Conservation (phyloP, 2,888 invertebrate genomes). For the Diogma glabrata region DNA sequence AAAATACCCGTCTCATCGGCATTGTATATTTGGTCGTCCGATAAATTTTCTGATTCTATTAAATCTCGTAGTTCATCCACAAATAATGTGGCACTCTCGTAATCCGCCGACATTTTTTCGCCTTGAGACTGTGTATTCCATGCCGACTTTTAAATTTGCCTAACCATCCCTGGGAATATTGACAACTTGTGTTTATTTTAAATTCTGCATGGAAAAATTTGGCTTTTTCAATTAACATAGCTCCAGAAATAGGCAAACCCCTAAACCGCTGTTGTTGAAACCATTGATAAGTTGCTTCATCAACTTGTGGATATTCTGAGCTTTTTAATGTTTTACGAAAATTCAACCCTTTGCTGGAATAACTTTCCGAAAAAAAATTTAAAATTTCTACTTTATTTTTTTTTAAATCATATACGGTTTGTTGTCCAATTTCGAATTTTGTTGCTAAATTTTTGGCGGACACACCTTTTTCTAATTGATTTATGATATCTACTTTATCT, state of each 20-base stretch:
- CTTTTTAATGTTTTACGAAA: conserved; percentile 6
- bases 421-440: no score
- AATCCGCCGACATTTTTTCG: conserved; percentile 8
- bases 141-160: no score
- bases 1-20: neutral
- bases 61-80: conserved; percentile 9
- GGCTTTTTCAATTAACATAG: conserved; percentile 11
- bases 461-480: no score
- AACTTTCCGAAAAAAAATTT: conserved; percentile 5
- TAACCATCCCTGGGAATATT: no score
- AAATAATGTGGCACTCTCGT: conserved; percentile 10
- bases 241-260: conserved; percentile 7
- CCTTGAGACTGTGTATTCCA: conserved; percentile 11
- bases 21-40: neutral
- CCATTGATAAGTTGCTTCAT: conserved; percentile 12
- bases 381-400: conserved; percentile 10
- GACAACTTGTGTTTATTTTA: neutral
- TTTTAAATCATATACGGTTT: no score
- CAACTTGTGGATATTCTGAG: conserved; percentile 10
- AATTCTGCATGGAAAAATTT: conserved; percentile 7
- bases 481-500: no score
- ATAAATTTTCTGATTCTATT: conserved; percentile 11
- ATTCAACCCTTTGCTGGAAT: neutral
- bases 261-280: conserved; percentile 5
- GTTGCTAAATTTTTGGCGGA: no score